Evolutionary conservation across 2,113 vertebrate genomes (phyloP).

Genomic region (Cavia porcellus): DNA sequence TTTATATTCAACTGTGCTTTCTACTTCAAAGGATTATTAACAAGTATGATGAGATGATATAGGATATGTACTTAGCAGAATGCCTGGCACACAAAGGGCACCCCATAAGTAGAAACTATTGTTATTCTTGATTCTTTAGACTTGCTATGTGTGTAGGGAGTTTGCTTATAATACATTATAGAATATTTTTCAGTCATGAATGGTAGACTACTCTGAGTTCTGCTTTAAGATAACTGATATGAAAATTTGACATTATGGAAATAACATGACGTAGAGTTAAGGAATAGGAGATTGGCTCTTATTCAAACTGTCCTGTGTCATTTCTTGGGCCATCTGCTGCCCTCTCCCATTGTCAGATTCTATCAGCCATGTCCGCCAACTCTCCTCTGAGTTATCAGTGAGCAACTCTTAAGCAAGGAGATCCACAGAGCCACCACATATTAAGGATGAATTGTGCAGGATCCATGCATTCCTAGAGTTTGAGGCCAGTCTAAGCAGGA

Average conservation of each 20-base stretch:
- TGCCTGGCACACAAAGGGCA: not conserved
- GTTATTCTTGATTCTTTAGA: not conserved
- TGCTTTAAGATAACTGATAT: not conserved
- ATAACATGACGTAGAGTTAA: not conserved
- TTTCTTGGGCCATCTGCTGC: not conserved
- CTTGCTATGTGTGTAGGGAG: fast-evolving
- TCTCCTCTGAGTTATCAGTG: not conserved
- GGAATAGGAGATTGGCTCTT: not conserved
- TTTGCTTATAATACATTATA: not conserved
- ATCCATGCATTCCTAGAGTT: not conserved
- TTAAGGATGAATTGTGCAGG: not conserved
- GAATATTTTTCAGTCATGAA: not conserved
- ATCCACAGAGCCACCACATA: not conserved
- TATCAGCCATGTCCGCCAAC: not conserved
- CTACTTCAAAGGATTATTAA: not conserved
- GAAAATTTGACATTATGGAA: not conserved
- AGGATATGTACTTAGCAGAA: not conserved
- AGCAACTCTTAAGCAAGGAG: not conserved
- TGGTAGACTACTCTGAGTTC: not conserved
- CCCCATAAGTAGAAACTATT: not conserved
- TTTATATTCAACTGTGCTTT: not conserved
- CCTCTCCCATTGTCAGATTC: not conserved
- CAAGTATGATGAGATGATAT: not conserved
- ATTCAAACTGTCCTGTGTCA: not conserved
- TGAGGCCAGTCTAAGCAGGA: not conserved